Percentiles rank a stretch among this genome's conserved stretches.
Evolutionary conservation across 1,140 invertebrate genomes (phyloP).

Genomic region (Pristionchus pacificus): DNA sequence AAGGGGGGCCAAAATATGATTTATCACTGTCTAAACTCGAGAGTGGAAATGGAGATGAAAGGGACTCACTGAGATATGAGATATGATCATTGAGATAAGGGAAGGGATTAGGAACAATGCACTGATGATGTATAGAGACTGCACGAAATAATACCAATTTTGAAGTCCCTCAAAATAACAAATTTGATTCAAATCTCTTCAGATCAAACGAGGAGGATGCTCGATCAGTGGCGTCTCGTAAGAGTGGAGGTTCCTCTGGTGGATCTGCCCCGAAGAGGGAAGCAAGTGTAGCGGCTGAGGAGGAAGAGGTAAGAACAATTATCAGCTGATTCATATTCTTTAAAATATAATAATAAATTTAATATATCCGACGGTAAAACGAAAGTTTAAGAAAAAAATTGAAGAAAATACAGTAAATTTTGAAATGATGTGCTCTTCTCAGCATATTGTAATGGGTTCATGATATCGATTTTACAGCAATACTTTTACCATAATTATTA

Average conservation of each 20-base stretch:
- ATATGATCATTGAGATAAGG: not conserved
- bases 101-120: conserved; percentile 5
- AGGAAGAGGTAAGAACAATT: conserved; percentile 19
- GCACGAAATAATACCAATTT: conserved; percentile 3
- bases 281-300: conserved; percentile 19
- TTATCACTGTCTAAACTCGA: too few relatives aligned
- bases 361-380: too few relatives aligned
- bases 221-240: conserved; percentile 47
- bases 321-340: not conserved
- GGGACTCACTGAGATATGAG: conserved; percentile 15
- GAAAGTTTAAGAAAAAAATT: too few relatives aligned
- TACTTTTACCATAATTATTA: too few relatives aligned
- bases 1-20: too few relatives aligned
- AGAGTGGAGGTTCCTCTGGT: conserved; percentile 35
- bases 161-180: not conserved
- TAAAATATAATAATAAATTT: too few relatives aligned
- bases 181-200: conserved; percentile 12
- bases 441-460: too few relatives aligned
- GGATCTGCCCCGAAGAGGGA: conserved; percentile 24
- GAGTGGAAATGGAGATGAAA: conserved; percentile 19
- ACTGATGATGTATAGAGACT: not conserved
- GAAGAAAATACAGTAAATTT: too few relatives aligned
- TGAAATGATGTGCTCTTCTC: too few relatives aligned
- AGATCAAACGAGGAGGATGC: conserved; percentile 51
- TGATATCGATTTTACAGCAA: too few relatives aligned